These are phyloP conservation scores for Chauna torquata DNA, from an alignment of 2,113 vertebrate species.

Conservation along the genomic window DNA sequence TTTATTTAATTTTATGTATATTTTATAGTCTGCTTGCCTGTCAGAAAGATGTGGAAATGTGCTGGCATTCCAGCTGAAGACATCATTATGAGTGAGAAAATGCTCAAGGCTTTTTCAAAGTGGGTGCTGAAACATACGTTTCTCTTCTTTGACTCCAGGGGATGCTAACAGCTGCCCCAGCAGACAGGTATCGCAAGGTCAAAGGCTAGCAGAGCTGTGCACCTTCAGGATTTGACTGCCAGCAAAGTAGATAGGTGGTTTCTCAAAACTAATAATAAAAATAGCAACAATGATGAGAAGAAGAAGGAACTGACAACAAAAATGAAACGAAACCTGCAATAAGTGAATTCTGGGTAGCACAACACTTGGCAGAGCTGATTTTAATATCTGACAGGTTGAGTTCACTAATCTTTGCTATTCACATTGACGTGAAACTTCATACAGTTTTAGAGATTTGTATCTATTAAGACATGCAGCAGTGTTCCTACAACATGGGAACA, in stretches of 20 bases:
- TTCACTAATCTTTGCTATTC: slow-evolving; percentile 69
- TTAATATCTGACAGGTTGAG: slow-evolving; percentile 70
- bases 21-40: slow-evolving; percentile 73
- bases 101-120: slow-evolving; percentile 77
- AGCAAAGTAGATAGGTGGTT: background rate
- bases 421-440: slow-evolving; percentile 68
- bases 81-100: slow-evolving; percentile 76
- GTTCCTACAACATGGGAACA: slow-evolving; percentile 71
- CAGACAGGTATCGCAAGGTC: slow-evolving; percentile 67
- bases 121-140: slow-evolving; percentile 69
- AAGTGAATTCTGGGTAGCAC: slow-evolving; percentile 54
- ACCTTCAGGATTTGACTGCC: slow-evolving; percentile 45
- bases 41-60: slow-evolving; percentile 76
- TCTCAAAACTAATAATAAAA: slow-evolving; percentile 54
- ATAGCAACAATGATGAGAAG: slow-evolving; percentile 37
- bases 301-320: slow-evolving; percentile 39
- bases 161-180: slow-evolving; percentile 71
- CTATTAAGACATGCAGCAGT: slow-evolving; percentile 54
- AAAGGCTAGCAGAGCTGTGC: slow-evolving; percentile 37
- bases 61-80: slow-evolving; percentile 76
- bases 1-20: slow-evolving; percentile 80
- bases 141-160: slow-evolving; percentile 71
- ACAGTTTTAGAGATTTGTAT: slow-evolving; percentile 71
- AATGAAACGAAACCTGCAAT: slow-evolving; percentile 20
- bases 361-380: slow-evolving; percentile 62